Percentiles rank a stretch among this genome's conserved stretches.
These are phyloP conservation scores for Onthophagus taurus DNA, from an alignment of 1,140 invertebrate species.

Conservation along the genomic window DNA sequence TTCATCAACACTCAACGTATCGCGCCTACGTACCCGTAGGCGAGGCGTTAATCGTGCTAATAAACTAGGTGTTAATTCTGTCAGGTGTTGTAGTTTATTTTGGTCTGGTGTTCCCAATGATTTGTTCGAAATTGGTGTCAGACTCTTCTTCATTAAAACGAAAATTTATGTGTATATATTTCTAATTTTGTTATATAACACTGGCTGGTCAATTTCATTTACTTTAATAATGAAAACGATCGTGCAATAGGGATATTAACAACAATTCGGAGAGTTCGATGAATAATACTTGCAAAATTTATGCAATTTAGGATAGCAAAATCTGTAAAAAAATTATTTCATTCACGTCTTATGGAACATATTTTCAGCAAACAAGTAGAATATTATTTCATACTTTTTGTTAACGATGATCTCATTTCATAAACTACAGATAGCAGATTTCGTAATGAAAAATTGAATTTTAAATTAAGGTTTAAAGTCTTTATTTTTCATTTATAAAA, in stretches of 20 bases:
- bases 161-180: background rate
- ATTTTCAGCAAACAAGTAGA: background rate
- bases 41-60: background rate
- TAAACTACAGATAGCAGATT: slow-evolving; percentile 1
- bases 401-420: slow-evolving; percentile 5
- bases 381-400: background rate
- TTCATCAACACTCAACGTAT: background rate
- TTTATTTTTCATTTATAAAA: slow-evolving; percentile 11
- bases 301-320: slow-evolving; percentile 2
- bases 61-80: background rate
- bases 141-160: background rate
- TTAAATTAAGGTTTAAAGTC: background rate
- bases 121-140: background rate
- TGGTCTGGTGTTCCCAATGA: background rate
- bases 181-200: background rate
- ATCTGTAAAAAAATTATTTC: slow-evolving; percentile 2
- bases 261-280: background rate
- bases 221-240: background rate
- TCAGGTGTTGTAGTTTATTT: slow-evolving; percentile 1
- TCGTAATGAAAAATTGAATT: background rate
- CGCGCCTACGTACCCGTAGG: background rate
- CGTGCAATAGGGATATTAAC: background rate
- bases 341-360: background rate
- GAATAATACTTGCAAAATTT: slow-evolving; percentile 9
- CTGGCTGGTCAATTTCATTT: background rate